Evolutionary conservation across 2,113 vertebrate species (phyloP).

Genomic region (Furnarius figulus): DNA sequence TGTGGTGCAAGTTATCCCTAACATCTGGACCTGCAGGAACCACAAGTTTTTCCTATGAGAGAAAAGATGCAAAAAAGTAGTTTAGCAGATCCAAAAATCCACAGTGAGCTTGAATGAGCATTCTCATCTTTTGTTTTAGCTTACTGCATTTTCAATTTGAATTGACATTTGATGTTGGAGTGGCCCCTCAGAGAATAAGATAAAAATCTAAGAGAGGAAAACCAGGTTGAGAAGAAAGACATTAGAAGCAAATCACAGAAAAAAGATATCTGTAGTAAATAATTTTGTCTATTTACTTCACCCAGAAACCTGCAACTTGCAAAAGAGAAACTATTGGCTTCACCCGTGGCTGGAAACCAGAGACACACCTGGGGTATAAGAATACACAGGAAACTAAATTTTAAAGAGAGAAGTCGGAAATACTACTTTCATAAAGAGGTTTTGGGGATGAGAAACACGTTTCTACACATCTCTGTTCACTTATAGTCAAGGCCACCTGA

Average conservation of each 20-base stretch:
- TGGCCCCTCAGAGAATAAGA: not conserved
- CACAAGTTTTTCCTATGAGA: not conserved
- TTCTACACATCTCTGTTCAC: not conserved
- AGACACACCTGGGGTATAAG: not conserved
- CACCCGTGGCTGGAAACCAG: not conserved
- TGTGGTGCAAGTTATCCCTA: not conserved
- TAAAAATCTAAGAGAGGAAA: not conserved
- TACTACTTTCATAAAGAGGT: not conserved
- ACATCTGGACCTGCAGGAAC: not conserved
- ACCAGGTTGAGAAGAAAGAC: not conserved
- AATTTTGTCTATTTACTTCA: not conserved
- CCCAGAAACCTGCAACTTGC: not conserved
- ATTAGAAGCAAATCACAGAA: not conserved
- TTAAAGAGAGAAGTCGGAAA: not conserved
- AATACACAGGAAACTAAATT: not conserved
- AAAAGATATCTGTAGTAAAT: not conserved
- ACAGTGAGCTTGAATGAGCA: not conserved
- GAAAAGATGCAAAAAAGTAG: not conserved
- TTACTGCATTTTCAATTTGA: not conserved
- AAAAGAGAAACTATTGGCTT: not conserved
- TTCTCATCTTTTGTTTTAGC: not conserved
- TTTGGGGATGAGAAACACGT: not conserved
- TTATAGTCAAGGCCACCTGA: not conserved
- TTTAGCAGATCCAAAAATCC: not conserved
- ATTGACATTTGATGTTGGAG: not conserved